These are phyloP conservation scores for Aphelenchoides avenae DNA, from an alignment of 1,140 invertebrate genomes.

Conservation along the genomic window DNA sequence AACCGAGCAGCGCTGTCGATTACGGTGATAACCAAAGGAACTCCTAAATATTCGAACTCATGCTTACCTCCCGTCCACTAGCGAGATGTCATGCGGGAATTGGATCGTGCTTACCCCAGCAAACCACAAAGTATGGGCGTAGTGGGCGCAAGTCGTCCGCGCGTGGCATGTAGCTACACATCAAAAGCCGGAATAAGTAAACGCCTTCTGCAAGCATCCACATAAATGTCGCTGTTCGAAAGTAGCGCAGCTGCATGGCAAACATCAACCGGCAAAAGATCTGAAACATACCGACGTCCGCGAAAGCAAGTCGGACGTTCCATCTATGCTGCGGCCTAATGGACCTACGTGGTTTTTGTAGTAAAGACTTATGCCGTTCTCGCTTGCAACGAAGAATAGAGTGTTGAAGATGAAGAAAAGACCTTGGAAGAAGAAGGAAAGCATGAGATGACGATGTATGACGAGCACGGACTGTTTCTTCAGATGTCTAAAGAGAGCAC, in stretches of 20 bases:
- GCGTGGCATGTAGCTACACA: slow-evolving; percentile 15
- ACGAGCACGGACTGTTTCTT: slow-evolving; percentile 59
- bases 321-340: neutral
- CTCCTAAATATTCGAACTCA: slow-evolving; percentile 4
- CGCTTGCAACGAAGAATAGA: slow-evolving; percentile 60
- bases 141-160: slow-evolving; percentile 12
- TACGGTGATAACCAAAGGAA: slow-evolving; percentile 10
- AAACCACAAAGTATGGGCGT: slow-evolving; percentile 14
- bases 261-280: slow-evolving; percentile 55
- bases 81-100: neutral
- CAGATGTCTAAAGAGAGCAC: slow-evolving; percentile 38
- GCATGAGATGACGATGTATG: slow-evolving; percentile 65
- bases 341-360: slow-evolving; percentile 33
- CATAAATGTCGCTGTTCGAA: slow-evolving; percentile 45
- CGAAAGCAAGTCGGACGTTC: neutral
- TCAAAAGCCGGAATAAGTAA: slow-evolving; percentile 64
- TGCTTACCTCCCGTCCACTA: neutral
- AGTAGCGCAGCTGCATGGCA: slow-evolving; percentile 46
- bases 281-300: slow-evolving; percentile 33
- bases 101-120: slow-evolving; percentile 10
- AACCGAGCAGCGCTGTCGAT: slow-evolving; percentile 13
- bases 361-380: slow-evolving; percentile 23
- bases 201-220: slow-evolving; percentile 66
- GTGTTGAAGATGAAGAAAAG: slow-evolving; percentile 58
- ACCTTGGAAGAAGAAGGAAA: slow-evolving; percentile 63